These are phyloP conservation scores for Felis catus DNA, from an alignment of 2,113 vertebrate species.

Conservation along the genomic window DNA sequence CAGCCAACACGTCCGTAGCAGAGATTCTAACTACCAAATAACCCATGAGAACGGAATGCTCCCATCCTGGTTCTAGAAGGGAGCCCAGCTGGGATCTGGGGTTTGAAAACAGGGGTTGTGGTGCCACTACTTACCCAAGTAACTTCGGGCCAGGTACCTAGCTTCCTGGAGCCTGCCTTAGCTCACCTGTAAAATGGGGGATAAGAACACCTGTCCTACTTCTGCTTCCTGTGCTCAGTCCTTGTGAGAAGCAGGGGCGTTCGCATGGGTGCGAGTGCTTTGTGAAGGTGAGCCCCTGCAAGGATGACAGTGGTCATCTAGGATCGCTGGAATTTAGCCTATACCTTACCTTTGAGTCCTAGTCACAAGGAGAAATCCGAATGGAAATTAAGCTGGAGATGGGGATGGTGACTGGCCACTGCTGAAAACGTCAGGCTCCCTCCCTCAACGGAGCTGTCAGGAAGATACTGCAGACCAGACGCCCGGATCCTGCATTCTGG, in stretches of 20 bases:
- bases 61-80: not conserved
- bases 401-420: not conserved
- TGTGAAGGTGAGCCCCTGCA: not conserved
- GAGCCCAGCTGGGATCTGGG: not conserved
- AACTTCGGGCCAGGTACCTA: not conserved
- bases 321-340: not conserved
- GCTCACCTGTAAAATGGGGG: not conserved
- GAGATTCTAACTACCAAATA: not conserved
- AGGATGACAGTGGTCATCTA: not conserved
- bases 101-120: not conserved
- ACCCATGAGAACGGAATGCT: not conserved
- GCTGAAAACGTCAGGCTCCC: not conserved
- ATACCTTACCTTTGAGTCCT: not conserved
- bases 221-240: not conserved
- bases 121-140: not conserved
- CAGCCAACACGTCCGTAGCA: constrained; percentile 6
- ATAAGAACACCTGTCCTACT: not conserved
- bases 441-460: not conserved
- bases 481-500: not conserved
- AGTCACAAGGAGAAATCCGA: not conserved
- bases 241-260: not conserved
- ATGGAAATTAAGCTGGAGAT: not conserved
- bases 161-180: not conserved
- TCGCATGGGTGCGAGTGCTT: not conserved
- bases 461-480: constrained; percentile 21